phyloP scores from a whole-genome alignment of 1,140 invertebrate species.

The Dinoponera quadriceps region DNA sequence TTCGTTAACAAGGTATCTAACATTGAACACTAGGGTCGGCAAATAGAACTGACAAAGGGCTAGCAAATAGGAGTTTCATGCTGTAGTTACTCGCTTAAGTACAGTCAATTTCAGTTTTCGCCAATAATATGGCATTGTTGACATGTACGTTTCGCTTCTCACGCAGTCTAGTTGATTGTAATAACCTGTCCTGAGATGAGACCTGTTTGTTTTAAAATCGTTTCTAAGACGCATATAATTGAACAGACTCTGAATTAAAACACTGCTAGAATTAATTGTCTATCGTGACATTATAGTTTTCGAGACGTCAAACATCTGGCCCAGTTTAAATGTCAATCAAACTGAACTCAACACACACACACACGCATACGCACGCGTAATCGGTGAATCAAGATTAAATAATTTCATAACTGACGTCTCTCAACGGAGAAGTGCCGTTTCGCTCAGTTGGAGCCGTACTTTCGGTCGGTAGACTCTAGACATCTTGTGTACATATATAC shows the following conservation, averaged over 20 bases:
- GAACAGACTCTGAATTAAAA: background rate
- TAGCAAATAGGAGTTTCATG: constrained; percentile 38
- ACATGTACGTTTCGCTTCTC: constrained; percentile 10
- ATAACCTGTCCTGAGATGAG: background rate
- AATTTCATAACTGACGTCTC: background rate
- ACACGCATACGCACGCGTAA: too few species aligned
- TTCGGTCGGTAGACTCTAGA: background rate
- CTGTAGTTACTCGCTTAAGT: constrained; percentile 13
- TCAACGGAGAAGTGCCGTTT: background rate
- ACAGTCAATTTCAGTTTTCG: constrained; percentile 43
- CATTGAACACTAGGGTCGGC: constrained; percentile 47
- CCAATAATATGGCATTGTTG: constrained; percentile 22
- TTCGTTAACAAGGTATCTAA: constrained; percentile 48
- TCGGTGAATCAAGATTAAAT: constrained; percentile 4
- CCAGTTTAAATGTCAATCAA: background rate
- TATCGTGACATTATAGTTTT: background rate
- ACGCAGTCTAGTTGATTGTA: background rate
- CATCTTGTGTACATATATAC: background rate
- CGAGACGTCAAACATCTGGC: background rate
- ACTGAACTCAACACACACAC: background rate
- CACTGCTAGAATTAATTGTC: background rate
- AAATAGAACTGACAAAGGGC: constrained; percentile 54
- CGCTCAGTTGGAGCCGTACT: background rate
- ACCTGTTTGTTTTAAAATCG: too few species aligned
- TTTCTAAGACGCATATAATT: background rate